These are phyloP conservation scores for Drosophila arizonae DNA, from an alignment of 1,140 invertebrate genomes.

Conservation along the genomic window DNA sequence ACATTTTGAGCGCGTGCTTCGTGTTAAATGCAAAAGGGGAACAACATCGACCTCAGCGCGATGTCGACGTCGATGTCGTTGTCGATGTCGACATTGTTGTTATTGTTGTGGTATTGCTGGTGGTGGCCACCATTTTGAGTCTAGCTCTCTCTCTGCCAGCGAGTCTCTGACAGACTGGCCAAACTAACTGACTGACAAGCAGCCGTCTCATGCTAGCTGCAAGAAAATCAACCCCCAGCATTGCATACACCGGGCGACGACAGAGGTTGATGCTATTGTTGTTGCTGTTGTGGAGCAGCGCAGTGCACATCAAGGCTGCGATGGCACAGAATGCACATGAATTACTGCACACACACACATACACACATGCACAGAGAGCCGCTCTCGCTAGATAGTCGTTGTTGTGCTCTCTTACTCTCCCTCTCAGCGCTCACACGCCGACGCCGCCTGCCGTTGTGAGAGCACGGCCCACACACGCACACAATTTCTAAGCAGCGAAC, in stretches of 20 bases:
- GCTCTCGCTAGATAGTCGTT: conserved; percentile 17
- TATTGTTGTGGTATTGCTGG: conserved; percentile 49
- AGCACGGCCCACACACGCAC: conserved; percentile 37
- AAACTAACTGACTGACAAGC: conserved; percentile 47
- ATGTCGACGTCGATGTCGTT: conserved; percentile 55
- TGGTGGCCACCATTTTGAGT: conserved; percentile 79
- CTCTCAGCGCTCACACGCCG: conserved; percentile 63
- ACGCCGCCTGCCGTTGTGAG: conserved; percentile 58
- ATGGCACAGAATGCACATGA: conserved; percentile 48
- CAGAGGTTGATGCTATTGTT: conserved; percentile 19
- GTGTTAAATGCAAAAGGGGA: conserved; percentile 56
- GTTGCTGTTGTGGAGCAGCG: conserved; percentile 27
- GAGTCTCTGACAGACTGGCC: conserved; percentile 27
- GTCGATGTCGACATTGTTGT: conserved; percentile 42
- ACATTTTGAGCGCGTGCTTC: conserved; percentile 38
- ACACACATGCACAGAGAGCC: conserved; percentile 8
- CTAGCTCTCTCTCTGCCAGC: conserved; percentile 59
- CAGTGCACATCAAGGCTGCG: conserved; percentile 39
- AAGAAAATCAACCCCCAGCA: conserved; percentile 53
- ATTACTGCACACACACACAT: conserved; percentile 27
- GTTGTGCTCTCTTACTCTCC: conserved; percentile 18
- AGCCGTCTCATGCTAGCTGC: conserved; percentile 41
- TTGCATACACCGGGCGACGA: conserved; percentile 30
- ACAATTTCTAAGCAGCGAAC: conserved; percentile 48
- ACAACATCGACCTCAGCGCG: conserved; percentile 58